Evolutionary conservation across 1,140 invertebrate genomes (phyloP), one percentile per base, ranked within the genome.

Genomic region (Sinonovacula constricta): DNA sequence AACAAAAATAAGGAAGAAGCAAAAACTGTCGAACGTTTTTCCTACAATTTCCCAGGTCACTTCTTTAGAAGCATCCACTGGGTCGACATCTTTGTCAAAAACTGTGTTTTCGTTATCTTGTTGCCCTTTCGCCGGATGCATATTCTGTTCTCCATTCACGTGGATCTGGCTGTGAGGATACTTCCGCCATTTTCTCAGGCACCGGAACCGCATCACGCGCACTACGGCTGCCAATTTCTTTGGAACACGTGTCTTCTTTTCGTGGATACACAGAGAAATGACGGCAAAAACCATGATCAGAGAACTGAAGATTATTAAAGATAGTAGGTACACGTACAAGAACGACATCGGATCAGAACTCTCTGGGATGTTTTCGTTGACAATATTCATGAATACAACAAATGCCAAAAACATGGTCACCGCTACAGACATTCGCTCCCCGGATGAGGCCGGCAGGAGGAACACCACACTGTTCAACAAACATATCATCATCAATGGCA

Each of bases 361-460:
- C 82, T 93, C 91, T 14, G 93, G 93, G 87, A 93, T 91, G 75
- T 91, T 92, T 83, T 93, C 92, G 28, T 92, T 92, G 39, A 93
- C 92, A 68, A 92, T 91, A 60, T 93, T 84, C 90, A 93, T 92
- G 83, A 93, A 93, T 18, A 93, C 92, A 57, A 91, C 91, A 82
- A 93, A 93, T 5, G 93, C 91, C n/a, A 93, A 84, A 3, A 93
- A 88, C 4, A 93, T 91, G 4, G 93, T 93, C 36, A 93, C 87
- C 28, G 93, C 92, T 24, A 93, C 89, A 5, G 92, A 91, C 59
- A 93, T 92, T 81, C 93, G 92, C 83, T 93, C 93, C 0, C 93
- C 93, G 12, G 91, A 92, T 76, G 93, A 92, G 0, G 93, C 92
- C 7, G 93, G 93, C 62, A 93, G 86, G 80, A 91, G 92, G 86